Percentiles rank a stretch among this genome's conserved stretches.
Evolutionary conservation across 2,797 vertebrate genomes (phyloP).

Genomic region (Sparus aurata): DNA sequence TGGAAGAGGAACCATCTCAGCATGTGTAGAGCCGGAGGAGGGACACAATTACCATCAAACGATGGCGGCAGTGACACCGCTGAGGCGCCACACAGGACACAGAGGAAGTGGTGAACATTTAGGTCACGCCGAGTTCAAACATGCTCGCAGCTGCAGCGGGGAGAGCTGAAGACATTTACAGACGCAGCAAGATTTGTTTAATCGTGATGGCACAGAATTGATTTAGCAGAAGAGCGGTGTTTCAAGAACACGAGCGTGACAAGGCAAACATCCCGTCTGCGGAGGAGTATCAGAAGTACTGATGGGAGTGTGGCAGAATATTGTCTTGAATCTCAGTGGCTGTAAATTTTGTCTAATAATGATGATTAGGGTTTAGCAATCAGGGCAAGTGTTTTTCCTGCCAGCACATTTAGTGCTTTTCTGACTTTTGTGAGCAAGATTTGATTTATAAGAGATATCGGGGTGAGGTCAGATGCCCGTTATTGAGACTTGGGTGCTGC

Average conservation of each 20-base stretch:
- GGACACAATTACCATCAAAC: constrained; percentile 69
- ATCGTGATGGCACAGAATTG: constrained; percentile 10
- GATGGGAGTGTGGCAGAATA: constrained; percentile 12
- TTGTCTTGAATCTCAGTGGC: constrained; percentile 5
- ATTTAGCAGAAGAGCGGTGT: constrained; percentile 22
- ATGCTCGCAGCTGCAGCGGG: constrained; percentile 27
- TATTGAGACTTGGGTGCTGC: no score
- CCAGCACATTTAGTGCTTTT: neutral
- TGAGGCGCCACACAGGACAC: constrained; percentile 53
- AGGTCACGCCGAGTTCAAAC: constrained; percentile 64
- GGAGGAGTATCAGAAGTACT: neutral
- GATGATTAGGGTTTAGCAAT: neutral
- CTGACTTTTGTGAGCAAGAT: neutral
- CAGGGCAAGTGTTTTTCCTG: neutral
- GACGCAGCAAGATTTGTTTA: constrained; percentile 3
- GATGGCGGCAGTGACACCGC: constrained; percentile 34
- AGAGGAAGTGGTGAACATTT: constrained; percentile 67
- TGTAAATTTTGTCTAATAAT: neutral
- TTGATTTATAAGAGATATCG: no score
- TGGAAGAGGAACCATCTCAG: constrained; percentile 76
- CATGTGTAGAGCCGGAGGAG: constrained; percentile 61
- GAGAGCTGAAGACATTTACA: constrained; percentile 31
- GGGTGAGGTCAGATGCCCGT: no score
- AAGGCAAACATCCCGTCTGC: constrained; percentile 18
- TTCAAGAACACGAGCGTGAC: constrained; percentile 15